Percentiles rank a stretch among this genome's conserved stretches.
These are phyloP conservation scores for Morinoia aosen DNA, from an alignment of 2,888 invertebrate genomes.

Conservation along the genomic window DNA sequence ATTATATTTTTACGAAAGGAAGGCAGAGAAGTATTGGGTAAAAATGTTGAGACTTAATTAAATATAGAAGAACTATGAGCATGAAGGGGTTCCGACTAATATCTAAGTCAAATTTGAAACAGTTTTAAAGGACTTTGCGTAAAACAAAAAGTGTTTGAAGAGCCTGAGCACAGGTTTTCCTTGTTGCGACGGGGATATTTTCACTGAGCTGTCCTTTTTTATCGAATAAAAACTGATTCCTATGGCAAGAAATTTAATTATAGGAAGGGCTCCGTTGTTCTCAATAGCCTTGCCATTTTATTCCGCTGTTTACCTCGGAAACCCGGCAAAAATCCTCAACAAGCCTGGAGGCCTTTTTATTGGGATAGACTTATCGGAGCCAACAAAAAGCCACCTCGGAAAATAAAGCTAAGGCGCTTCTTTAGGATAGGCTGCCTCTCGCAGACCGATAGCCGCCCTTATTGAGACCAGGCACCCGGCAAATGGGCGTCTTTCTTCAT, in stretches of 20 bases:
- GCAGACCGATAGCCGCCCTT: conserved; percentile 25
- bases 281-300: neutral
- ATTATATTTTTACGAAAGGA: too few species aligned
- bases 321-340: neutral
- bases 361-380: conserved; percentile 21
- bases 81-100: too few species aligned
- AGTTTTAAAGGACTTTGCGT: neutral
- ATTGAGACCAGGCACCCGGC: conserved; percentile 41
- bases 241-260: neutral
- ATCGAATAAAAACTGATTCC: neutral
- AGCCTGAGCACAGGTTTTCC: neutral
- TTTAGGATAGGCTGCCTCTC: neutral
- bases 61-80: too few species aligned
- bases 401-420: neutral
- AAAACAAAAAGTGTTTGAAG: neutral
- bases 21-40: too few species aligned
- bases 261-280: neutral
- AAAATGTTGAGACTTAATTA: too few species aligned
- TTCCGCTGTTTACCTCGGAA: neutral
- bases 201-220: neutral
- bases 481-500: conserved; percentile 27
- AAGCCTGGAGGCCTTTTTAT: neutral
- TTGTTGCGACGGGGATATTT: neutral
- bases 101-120: too few species aligned
- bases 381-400: neutral